phyloP scores from a whole-genome alignment of 2,888 invertebrate species.

The Melanostoma mellinum region DNA sequence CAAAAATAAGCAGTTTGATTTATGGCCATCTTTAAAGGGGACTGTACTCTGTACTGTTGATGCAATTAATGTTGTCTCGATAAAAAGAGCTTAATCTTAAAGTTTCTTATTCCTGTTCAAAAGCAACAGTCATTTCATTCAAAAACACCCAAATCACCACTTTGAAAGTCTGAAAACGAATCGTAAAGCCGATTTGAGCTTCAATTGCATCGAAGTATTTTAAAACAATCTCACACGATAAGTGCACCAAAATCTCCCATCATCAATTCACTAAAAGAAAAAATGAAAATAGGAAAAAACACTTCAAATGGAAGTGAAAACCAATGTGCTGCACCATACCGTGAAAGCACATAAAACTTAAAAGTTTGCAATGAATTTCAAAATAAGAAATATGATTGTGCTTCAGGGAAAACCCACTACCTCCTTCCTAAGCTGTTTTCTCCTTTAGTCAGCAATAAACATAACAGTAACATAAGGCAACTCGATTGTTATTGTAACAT shows the following conservation, averaged over 20 bases:
- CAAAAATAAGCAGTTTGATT: no score
- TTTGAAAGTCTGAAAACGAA: no score
- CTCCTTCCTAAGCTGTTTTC: not conserved
- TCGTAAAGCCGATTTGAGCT: no score
- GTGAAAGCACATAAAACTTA: constrained; percentile 7
- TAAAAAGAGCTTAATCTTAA: no score
- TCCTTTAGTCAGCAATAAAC: not conserved
- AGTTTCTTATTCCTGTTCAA: no score
- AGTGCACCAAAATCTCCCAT: constrained; percentile 2
- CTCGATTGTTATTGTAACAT: constrained; percentile 31
- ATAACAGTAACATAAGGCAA: constrained; percentile 23
- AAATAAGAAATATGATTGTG: constrained; percentile 31
- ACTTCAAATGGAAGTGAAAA: constrained; percentile 1
- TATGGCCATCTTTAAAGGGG: no score
- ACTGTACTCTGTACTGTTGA: no score
- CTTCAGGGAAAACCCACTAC: not conserved
- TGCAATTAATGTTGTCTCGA: no score
- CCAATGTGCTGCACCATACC: constrained; percentile 5
- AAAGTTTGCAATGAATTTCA: constrained; percentile 34
- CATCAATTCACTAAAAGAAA: not conserved
- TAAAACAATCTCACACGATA: not conserved
- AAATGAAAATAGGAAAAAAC: not conserved
- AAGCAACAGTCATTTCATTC: no score
- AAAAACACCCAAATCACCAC: no score
- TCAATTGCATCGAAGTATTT: no score